Evolutionary conservation across 2,113 vertebrate genomes (phyloP).

Genomic region (Oncorhynchus nerka): DNA sequence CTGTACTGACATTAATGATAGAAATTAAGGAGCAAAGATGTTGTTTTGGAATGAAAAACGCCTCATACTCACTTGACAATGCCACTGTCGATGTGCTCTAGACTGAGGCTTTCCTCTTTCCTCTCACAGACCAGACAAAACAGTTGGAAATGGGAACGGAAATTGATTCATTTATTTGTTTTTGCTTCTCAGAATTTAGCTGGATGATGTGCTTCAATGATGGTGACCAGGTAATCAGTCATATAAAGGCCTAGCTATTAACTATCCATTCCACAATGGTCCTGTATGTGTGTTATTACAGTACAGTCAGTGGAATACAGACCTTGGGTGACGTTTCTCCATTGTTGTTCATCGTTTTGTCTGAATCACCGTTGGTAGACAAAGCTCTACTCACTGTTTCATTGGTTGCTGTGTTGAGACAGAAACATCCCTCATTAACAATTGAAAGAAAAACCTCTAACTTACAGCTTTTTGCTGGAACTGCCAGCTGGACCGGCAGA

Average conservation of each 20-base stretch:
- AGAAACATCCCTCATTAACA: not conserved
- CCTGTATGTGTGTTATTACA: not conserved
- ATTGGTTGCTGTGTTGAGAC: not conserved
- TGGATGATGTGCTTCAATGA: not conserved
- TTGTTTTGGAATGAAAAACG: not conserved
- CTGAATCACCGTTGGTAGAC: not conserved
- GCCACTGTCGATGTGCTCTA: constrained; percentile 10
- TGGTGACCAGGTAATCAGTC: too few species aligned
- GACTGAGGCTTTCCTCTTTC: constrained; percentile 17
- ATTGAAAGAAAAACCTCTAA: too few species aligned
- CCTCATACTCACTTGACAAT: constrained; percentile 34
- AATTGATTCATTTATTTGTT: not conserved
- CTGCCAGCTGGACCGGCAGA: too few species aligned
- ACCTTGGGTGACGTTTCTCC: not conserved
- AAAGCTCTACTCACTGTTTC: not conserved
- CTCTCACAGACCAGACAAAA: constrained; percentile 29
- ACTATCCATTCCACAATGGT: not conserved
- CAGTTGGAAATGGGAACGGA: constrained; percentile 4
- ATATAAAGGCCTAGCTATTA: too few species aligned
- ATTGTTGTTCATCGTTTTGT: not conserved
- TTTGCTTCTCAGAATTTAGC: not conserved
- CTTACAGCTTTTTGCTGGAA: too few species aligned
- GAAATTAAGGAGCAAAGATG: not conserved
- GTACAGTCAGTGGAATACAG: not conserved
- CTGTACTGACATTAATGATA: not conserved